Evolutionary conservation across 2,113 vertebrate genomes (phyloP).

Genomic region (Mesembrinibis cayennensis): DNA sequence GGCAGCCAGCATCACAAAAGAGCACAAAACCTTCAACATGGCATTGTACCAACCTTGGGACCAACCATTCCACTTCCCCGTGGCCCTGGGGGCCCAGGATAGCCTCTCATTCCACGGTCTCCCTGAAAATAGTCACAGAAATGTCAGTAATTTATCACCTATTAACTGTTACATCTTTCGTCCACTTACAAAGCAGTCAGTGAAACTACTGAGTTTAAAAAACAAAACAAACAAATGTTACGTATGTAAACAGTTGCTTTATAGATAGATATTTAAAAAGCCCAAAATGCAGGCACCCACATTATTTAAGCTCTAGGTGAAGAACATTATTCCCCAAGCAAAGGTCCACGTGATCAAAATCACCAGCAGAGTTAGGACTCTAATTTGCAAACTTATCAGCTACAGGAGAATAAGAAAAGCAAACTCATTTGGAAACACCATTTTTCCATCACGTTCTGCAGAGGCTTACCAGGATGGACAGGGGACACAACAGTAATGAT

Average conservation of each 20-base stretch:
- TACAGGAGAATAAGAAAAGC: neutral
- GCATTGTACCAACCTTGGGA: constrained; percentile 74
- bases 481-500: neutral
- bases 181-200: neutral
- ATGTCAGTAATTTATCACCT: neutral
- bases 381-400: neutral
- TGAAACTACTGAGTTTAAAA: neutral
- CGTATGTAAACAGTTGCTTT: neutral
- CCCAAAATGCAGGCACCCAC: neutral
- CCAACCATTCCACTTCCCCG: constrained; percentile 73
- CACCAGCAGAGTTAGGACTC: neutral
- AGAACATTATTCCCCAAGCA: neutral
- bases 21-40: neutral
- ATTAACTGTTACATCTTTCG: neutral
- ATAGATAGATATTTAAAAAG: neutral
- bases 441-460: neutral
- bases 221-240: neutral
- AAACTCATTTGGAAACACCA: neutral
- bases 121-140: constrained; percentile 71
- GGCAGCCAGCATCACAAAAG: neutral
- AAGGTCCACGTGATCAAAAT: neutral
- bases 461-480: neutral
- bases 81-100: constrained; percentile 72
- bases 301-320: neutral
- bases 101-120: constrained; percentile 75